Base-by-base conservation (phyloP, 2,888 invertebrate species). In the Habroteleia sp. region DNA sequence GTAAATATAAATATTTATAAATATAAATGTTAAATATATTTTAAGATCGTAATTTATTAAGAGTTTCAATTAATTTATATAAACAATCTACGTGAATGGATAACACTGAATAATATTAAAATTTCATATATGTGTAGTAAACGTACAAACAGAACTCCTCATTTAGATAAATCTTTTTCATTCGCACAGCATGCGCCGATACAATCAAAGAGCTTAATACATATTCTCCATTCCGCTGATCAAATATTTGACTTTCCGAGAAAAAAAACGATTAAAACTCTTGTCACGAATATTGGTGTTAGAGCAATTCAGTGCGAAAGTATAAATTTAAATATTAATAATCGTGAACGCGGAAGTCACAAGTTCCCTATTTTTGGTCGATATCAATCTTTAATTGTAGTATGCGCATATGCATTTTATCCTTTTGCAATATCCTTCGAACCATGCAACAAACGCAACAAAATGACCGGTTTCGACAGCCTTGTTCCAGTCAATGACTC, bases 391-490 rank as follows among this genome's bases (percentile, higher is more conserved):
- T 62, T 74, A 74, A 74, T 74, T 74, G 48, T 54, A 56, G 68
- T 54, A 62, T 63, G 37, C 48, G 63, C 68, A 56, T 62, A 56
- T 62, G 42, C 54, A 56, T 50, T 62, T 63, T 50, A 62, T 63
- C 62, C 62, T 60, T 65, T 72, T 74, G 62, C 58, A 74, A 66
- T 68, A 68, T 48, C 54, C 66, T 54, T 41, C 60, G 29, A 54
- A 56, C 48, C 63, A 42, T 68, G 68, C 62, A 63, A 74, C 74
- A 74, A 74, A 74, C 58, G 58, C 50, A 56, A 58, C 56, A 65
- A 74, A 69, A 74, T 74, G 69, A 56, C 69, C 63, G 68, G 62
- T 74, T 69, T 69, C 58, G 52, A 74, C 65, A 69, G 60, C 74
- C 63, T 46, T 63, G 46, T 68, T 62, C 10, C 42, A 41, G 48